Evolutionary conservation across 1,140 invertebrate genomes (phyloP).

Genomic region (Danaus plexippus): DNA sequence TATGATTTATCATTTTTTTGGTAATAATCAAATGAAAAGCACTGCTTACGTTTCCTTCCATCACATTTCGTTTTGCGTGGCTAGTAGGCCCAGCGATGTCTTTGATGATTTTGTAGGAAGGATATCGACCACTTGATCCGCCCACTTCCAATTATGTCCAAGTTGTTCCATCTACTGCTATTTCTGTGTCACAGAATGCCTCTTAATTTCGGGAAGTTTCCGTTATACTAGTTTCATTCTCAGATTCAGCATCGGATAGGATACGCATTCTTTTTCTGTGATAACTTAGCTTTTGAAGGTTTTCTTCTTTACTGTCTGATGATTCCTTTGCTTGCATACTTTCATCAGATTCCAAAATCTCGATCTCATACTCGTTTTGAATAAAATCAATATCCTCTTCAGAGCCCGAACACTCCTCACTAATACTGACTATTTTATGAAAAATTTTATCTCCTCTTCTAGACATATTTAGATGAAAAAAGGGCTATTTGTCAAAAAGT

Average conservation of each 20-base stretch:
- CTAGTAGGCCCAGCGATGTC: conserved; percentile 12
- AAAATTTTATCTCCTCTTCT: conserved; percentile 8
- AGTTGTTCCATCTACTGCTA: conserved; percentile 12
- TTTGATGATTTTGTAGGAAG: conserved; percentile 10
- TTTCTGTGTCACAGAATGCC: conserved; percentile 7
- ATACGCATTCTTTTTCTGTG: conserved; percentile 7
- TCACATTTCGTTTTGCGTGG: conserved; percentile 17
- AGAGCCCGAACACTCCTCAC: conserved; percentile 10
- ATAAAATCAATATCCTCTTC: conserved; percentile 9
- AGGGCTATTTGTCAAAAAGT: no score
- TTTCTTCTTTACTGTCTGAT: conserved; percentile 8
- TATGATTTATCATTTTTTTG: conserved; percentile 13
- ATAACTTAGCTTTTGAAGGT: conserved; percentile 10
- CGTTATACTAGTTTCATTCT: conserved; percentile 8
- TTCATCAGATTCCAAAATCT: conserved; percentile 11
- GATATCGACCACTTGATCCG: conserved; percentile 12
- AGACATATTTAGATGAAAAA: conserved; percentile 8
- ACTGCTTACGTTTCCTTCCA: conserved; percentile 11
- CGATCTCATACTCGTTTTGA: conserved; percentile 8
- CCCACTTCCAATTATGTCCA: conserved; percentile 17
- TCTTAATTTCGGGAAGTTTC: conserved; percentile 5
- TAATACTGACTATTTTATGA: conserved; percentile 9
- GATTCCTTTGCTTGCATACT: conserved; percentile 8
- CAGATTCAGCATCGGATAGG: conserved; percentile 10
- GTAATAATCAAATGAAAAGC: conserved; percentile 11